Evolutionary conservation across 2,888 invertebrate genomes (phyloP).

Genomic region (Melanophora roralis): DNA sequence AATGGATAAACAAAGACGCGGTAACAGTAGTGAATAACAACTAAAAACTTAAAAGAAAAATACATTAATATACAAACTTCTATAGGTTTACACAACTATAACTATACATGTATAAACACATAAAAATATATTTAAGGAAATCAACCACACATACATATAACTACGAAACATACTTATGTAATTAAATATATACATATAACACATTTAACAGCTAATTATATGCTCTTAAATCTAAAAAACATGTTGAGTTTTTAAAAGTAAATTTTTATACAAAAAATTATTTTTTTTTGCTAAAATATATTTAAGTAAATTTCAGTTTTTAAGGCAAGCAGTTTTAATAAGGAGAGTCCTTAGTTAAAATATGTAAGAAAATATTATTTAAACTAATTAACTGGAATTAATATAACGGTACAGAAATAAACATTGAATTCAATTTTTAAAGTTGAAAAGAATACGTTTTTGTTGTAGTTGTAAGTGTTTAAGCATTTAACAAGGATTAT

Average conservation of each 20-base stretch:
- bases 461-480: neutral
- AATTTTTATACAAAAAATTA: too few species aligned
- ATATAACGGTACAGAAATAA: neutral
- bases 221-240: too few species aligned
- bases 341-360: neutral
- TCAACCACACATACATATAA: neutral
- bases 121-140: too few species aligned
- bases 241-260: too few species aligned
- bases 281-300: neutral
- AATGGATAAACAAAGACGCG: neutral
- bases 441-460: neutral
- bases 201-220: neutral
- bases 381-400: neutral
- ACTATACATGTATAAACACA: too few species aligned
- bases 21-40: neutral
- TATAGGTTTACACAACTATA: neutral
- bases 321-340: slow-evolving; percentile 23
- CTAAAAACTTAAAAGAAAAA: neutral
- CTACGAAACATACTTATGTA: neutral
- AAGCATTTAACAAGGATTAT: neutral
- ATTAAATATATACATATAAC: neutral
- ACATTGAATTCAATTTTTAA: neutral
- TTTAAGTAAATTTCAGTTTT: neutral
- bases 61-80: neutral
- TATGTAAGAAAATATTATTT: neutral